A percentile compares a stretch with the other conserved stretches of the same genome.
phyloP scores from a whole-genome alignment of 2,888 invertebrate genomes.

The Ephialtes manifestator region DNA sequence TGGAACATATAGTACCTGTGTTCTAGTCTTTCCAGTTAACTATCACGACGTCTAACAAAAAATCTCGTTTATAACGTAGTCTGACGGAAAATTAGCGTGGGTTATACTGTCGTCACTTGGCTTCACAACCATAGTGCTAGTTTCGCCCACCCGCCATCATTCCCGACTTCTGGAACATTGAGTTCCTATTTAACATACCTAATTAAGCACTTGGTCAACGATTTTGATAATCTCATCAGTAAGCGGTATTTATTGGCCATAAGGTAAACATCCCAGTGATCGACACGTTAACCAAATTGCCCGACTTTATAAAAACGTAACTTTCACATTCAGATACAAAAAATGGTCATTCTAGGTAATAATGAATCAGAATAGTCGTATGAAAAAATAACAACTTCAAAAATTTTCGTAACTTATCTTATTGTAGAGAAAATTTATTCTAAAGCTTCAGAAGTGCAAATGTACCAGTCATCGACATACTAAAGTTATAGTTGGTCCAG shows the following conservation, averaged over 20 bases:
- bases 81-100: constrained; percentile 15
- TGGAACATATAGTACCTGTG: neutral
- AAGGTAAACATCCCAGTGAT: too few species aligned
- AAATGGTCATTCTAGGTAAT: too few species aligned
- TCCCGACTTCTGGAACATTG: constrained; percentile 4
- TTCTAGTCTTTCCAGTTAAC: neutral
- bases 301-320: too few species aligned
- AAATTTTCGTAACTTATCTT: too few species aligned
- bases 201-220: constrained; percentile 53
- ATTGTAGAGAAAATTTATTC: too few species aligned
- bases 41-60: neutral
- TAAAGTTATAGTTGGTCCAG: too few species aligned
- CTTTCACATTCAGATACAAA: too few species aligned
- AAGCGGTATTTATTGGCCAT: constrained; percentile 55
- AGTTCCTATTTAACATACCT: constrained; percentile 52
- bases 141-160: constrained; percentile 19
- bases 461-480: too few species aligned
- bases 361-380: too few species aligned
- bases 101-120: constrained; percentile 14
- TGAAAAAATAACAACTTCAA: too few species aligned
- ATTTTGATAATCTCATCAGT: constrained; percentile 45
- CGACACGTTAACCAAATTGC: too few species aligned
- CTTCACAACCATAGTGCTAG: neutral
- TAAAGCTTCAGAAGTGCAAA: too few species aligned
- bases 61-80: neutral